Conservation (phyloP, 1,140 invertebrate species). For the Heliconius himera region DNA sequence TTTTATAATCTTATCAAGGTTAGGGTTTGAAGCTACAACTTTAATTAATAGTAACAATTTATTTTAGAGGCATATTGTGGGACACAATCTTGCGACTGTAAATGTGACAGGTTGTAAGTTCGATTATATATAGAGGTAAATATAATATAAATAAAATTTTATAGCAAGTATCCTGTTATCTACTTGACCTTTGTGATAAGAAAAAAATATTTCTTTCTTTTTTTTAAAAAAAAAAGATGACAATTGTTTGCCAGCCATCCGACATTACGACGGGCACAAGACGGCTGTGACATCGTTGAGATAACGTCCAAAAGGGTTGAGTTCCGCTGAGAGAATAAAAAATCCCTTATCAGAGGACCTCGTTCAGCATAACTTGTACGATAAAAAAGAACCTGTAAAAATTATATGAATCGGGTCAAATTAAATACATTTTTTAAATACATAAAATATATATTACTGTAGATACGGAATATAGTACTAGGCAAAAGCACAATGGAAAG, state of each 20-base stretch:
- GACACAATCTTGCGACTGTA: too few relatives aligned
- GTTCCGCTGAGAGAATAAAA: conserved; percentile 60
- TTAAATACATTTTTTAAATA: background rate
- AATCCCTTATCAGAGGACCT: conserved; percentile 51
- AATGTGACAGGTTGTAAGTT: too few relatives aligned
- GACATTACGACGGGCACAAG: conserved; percentile 48
- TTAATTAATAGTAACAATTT: too few relatives aligned
- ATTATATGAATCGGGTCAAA: conserved; percentile 28
- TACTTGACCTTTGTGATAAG: conserved; percentile 12
- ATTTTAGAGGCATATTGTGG: too few relatives aligned
- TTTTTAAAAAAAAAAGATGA: background rate
- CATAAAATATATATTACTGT: background rate
- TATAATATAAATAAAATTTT: background rate
- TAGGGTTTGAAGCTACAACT: too few relatives aligned
- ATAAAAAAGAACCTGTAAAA: conserved; percentile 27
- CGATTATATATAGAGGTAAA: too few relatives aligned
- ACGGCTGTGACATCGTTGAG: conserved; percentile 65
- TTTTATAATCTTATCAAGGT: too few relatives aligned
- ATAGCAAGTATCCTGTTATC: background rate
- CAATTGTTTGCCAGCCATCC: conserved; percentile 40
- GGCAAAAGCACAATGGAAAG: too few relatives aligned
- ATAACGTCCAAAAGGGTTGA: conserved; percentile 67
- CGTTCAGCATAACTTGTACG: conserved; percentile 36
- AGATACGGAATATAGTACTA: too few relatives aligned
- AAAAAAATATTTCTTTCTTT: background rate